Evolutionary conservation across 2,888 invertebrate species (phyloP), one percentile per base, ranked within the genome.

Genomic region (Diachrysia chrysitis): DNA sequence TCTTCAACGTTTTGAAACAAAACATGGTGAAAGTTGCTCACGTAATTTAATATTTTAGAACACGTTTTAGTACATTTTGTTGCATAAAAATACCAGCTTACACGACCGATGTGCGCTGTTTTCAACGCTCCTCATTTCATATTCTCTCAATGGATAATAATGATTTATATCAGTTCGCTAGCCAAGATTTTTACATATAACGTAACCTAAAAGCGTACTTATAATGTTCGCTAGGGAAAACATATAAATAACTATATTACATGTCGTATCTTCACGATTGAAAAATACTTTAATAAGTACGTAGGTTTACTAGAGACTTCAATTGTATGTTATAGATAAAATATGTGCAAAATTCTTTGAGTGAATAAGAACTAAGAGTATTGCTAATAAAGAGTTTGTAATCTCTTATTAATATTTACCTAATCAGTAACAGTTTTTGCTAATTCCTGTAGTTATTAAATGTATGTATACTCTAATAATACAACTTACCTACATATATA

Each of bases 71-170:
- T 21, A 42, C 46, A 19, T 48, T n/a, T 32, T 57, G 16, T 54
- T 73, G 61, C 62, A 25, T 66, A 53, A 56, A 58, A 60, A 25
- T 48, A 58, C 35, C 14, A 54, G 46, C 48, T 63, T 37, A 58
- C 23, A 42, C 23, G 9, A 48, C 66, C 55, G 53, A 53, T 58
- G 23, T 66, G 46, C 53, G 25, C 54, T 54, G 62, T 42, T 65
- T 63, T 64, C 61, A 62, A 46, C 37, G 29, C 51, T 46, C 58
- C 74, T 78, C 63, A 76, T 78, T 76, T 62, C 46, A 74, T 74
- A 76, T 76, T 78, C 75, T 51, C 46, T 66, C 60, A 46, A 78
- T 74, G 70, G 64, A 71, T 60, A 71, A 54, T 71, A 71, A 71
- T 78, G 55, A 78, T 74, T 78, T 78, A 71, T 67, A 48, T 61